Conservation (phyloP, 1,140 invertebrate species). For the Branchinecta lynchi region DNA sequence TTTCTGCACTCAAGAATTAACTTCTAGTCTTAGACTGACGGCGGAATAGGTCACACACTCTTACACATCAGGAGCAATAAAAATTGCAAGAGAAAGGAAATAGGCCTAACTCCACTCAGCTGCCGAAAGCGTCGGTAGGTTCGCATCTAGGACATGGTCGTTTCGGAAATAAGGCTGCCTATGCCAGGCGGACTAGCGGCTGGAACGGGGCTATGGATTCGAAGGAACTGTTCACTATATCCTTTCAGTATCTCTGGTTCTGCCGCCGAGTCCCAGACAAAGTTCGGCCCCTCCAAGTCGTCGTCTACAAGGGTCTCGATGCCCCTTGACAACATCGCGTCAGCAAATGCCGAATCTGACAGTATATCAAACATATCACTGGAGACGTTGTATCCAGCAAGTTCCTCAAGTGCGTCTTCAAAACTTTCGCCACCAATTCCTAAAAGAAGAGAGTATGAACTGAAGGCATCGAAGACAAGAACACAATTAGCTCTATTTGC, state of each 20-base stretch:
- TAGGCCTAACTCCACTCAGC: no score
- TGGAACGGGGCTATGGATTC: neutral
- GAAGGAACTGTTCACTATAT: neutral
- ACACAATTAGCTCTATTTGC: no score
- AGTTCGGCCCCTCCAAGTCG: neutral
- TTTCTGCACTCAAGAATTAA: no score
- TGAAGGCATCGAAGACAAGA: no score
- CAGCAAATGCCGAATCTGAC: neutral
- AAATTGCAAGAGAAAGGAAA: no score
- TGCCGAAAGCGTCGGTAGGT: no score
- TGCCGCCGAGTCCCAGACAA: neutral
- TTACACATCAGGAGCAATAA: no score
- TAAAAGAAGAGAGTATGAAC: neutral
- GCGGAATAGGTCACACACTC: no score
- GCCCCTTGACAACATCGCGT: neutral
- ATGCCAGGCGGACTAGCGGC: neutral
- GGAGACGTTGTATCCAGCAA: neutral
- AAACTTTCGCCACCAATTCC: neutral
- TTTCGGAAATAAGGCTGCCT: neutral
- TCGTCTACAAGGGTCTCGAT: neutral
- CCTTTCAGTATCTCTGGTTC: neutral
- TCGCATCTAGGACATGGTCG: no score
- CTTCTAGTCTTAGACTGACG: no score
- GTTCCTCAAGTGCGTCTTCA: neutral
- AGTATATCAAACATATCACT: neutral